phyloP scores from a whole-genome alignment of 2,113 vertebrate species.

The Tragulus kanchil region DNA sequence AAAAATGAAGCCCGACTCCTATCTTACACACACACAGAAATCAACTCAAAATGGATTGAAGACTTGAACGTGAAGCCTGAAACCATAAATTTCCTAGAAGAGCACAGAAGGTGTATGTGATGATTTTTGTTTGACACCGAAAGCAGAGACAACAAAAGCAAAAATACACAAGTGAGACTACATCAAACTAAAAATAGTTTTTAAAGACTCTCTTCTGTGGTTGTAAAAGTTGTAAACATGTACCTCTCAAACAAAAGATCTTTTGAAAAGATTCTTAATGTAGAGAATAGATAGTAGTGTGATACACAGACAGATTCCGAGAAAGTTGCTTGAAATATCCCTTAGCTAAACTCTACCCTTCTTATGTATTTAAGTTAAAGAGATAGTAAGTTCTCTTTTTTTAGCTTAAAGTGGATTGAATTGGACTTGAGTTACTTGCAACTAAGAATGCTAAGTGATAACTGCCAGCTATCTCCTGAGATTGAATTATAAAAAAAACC shows the following conservation, averaged over 20 bases:
- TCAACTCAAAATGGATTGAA: background rate
- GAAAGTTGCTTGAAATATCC: background rate
- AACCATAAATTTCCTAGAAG: background rate
- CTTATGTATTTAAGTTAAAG: background rate
- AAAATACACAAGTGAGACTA: background rate
- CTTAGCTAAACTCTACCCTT: background rate
- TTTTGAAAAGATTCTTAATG: conserved; percentile 9
- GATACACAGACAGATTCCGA: background rate
- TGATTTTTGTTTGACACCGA: background rate
- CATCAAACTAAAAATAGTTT: background rate
- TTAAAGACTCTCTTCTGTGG: background rate
- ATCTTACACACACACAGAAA: background rate
- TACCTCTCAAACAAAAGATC: background rate
- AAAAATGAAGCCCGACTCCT: background rate
- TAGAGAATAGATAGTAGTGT: background rate
- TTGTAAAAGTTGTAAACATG: background rate
- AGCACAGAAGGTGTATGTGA: background rate
- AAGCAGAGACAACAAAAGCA: background rate
- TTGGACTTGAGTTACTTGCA: background rate
- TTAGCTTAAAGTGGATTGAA: background rate
- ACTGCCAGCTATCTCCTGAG: background rate
- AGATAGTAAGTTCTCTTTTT: background rate
- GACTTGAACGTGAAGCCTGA: background rate
- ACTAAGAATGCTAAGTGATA: background rate
- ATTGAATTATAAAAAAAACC: background rate